phyloP scores from a whole-genome alignment of 2,113 vertebrate species.

The Indicator indicator region DNA sequence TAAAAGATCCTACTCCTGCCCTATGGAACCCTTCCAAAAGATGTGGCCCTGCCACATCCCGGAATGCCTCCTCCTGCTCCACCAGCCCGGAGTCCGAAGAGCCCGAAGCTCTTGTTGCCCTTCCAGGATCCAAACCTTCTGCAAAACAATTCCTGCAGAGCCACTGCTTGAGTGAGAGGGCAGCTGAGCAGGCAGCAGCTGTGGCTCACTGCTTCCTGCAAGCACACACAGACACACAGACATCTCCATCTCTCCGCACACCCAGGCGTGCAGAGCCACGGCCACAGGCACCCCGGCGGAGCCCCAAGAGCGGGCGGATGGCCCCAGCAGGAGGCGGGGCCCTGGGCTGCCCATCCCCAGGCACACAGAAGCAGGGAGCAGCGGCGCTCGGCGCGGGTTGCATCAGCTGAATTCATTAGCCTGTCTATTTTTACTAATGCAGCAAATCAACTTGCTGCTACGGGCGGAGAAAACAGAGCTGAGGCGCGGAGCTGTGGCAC shows the following conservation, averaged over 20 bases:
- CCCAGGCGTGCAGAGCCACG: neutral
- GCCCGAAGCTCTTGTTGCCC: neutral
- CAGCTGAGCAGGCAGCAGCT: neutral
- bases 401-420: slow-evolving; percentile 69
- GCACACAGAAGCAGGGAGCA: neutral
- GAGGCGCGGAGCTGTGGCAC: neutral
- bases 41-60: rapidly evolving
- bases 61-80: neutral
- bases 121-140: neutral
- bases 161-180: neutral
- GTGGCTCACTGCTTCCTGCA: neutral
- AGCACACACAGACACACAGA: neutral
- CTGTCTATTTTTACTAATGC: slow-evolving; percentile 60
- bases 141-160: neutral
- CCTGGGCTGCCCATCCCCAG: neutral
- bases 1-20: too few species aligned
- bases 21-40: neutral
- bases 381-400: slow-evolving; percentile 29
- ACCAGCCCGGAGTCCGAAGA: neutral
- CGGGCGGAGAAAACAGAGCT: slow-evolving; percentile 7
- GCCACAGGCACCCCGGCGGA: rapidly evolving
- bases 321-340: rapidly evolving
- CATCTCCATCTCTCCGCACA: neutral
- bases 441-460: slow-evolving; percentile 62
- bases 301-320: neutral